Evolutionary conservation across 2,113 vertebrate species (phyloP).

Genomic region (Sceloporus undulatus): DNA sequence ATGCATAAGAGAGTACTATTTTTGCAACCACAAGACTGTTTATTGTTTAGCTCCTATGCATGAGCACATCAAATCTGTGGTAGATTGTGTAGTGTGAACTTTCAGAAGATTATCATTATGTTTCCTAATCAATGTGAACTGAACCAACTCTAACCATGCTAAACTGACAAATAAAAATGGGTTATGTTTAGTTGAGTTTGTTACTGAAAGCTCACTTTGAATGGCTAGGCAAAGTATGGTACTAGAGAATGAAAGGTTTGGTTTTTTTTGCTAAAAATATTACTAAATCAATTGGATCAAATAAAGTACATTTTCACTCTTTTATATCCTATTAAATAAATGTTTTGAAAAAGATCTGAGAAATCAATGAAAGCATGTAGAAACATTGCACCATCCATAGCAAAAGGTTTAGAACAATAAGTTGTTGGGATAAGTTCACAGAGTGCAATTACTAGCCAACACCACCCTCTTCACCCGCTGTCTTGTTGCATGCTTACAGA

Average conservation of each 20-base stretch:
- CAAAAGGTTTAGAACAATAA: constrained; percentile 59
- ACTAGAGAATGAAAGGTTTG: background rate
- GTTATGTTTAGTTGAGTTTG: constrained; percentile 10
- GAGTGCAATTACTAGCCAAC: background rate
- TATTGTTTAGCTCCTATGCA: constrained; percentile 22
- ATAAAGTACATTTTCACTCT: background rate
- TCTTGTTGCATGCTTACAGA: background rate
- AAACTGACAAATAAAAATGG: background rate
- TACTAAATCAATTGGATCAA: background rate
- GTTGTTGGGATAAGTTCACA: background rate
- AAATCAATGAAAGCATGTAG: background rate
- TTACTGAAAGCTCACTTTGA: constrained; percentile 44
- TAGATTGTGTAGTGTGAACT: background rate
- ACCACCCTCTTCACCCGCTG: background rate
- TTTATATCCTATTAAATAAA: background rate
- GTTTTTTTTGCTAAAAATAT: background rate
- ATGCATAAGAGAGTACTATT: background rate
- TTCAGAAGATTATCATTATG: rapidly evolving
- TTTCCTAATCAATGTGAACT: background rate
- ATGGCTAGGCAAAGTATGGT: constrained; percentile 46
- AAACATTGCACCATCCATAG: constrained; percentile 54
- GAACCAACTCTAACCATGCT: constrained; percentile 8
- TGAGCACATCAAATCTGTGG: background rate
- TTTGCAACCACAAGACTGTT: rapidly evolving
- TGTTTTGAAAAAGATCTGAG: constrained; percentile 1